Percentiles rank a stretch among this genome's conserved stretches.
Evolutionary conservation across 1,140 invertebrate genomes (phyloP).

Genomic region (Trichogramma pretiosum): DNA sequence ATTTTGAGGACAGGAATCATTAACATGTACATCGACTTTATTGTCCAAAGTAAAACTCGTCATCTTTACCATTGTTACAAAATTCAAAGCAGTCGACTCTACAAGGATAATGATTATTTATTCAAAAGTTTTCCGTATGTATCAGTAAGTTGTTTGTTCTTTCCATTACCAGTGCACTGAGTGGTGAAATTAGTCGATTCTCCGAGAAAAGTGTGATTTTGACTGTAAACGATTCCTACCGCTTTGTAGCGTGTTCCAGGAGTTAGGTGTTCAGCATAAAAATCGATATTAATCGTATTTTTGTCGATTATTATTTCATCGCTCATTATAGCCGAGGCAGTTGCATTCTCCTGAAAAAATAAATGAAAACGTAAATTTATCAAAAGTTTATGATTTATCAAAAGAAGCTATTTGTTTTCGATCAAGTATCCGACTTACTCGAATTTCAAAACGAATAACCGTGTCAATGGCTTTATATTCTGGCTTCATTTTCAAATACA

Average conservation of each 20-base stretch:
- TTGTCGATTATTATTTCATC: background rate
- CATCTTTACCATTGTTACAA: background rate
- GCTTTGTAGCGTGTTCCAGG: slow-evolving; percentile 8
- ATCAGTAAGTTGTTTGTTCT: too few relatives aligned
- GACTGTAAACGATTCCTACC: background rate
- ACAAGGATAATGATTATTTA: too few relatives aligned
- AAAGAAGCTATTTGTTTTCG: too few relatives aligned
- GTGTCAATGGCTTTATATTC: slow-evolving; percentile 11
- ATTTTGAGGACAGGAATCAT: slow-evolving; percentile 11
- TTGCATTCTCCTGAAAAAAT: background rate
- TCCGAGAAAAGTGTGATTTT: slow-evolving; percentile 2
- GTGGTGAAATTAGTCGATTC: slow-evolving; percentile 1
- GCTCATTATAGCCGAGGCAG: background rate
- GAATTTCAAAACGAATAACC: slow-evolving; percentile 4
- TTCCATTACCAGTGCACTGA: slow-evolving; percentile 9
- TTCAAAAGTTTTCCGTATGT: too few relatives aligned
- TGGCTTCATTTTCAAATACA: slow-evolving; percentile 4
- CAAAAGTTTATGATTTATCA: too few relatives aligned
- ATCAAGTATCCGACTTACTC: too few relatives aligned
- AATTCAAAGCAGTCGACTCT: slow-evolving; percentile 10
- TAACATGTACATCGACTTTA: slow-evolving; percentile 1
- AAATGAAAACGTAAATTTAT: background rate
- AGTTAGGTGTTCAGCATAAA: background rate
- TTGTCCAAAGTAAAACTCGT: slow-evolving; percentile 3
- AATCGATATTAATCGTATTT: background rate